A percentile compares a stretch with the other conserved stretches of the same genome.
These are phyloP conservation scores for Helicoverpa assulta DNA, from an alignment of 2,888 invertebrate genomes.

Conservation along the genomic window DNA sequence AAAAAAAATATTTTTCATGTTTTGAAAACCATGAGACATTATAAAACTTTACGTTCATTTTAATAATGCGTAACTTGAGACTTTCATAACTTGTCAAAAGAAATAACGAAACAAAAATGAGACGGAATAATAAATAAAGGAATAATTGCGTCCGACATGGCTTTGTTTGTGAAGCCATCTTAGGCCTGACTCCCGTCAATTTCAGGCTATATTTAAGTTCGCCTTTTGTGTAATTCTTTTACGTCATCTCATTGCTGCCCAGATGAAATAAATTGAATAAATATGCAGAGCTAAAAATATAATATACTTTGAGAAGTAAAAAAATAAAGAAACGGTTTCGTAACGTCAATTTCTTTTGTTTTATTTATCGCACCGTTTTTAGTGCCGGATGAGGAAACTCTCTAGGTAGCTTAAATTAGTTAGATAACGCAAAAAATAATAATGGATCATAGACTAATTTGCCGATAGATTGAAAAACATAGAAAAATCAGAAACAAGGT, in stretches of 20 bases:
- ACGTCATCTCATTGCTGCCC: conserved; percentile 18
- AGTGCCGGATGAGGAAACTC: too few relatives aligned
- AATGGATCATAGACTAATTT: conserved; percentile 19
- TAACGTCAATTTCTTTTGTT: background rate
- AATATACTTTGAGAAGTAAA: background rate
- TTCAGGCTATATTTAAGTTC: conserved; percentile 50
- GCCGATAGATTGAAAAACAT: conserved; percentile 47
- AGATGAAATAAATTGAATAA: conserved; percentile 19
- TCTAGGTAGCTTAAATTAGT: too few relatives aligned
- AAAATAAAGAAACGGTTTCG: background rate
- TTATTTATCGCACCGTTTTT: background rate
- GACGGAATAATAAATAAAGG: conserved; percentile 75
- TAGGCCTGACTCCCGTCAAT: conserved; percentile 63
- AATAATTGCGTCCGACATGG: conserved; percentile 75
- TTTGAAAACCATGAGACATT: conserved; percentile 43
- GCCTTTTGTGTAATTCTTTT: conserved; percentile 47
- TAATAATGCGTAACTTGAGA: conserved; percentile 70
- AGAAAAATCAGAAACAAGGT: conserved; percentile 58
- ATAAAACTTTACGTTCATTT: conserved; percentile 64
- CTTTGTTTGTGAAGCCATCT: conserved; percentile 68
- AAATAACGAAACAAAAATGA: conserved; percentile 69
- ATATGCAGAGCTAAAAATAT: background rate
- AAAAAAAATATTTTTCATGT: conserved; percentile 27
- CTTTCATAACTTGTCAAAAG: conserved; percentile 66
- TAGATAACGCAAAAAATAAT: too few relatives aligned